Evolutionary conservation across 2,888 invertebrate genomes (phyloP).

Genomic region (Lepidocyrtinus sp.): DNA sequence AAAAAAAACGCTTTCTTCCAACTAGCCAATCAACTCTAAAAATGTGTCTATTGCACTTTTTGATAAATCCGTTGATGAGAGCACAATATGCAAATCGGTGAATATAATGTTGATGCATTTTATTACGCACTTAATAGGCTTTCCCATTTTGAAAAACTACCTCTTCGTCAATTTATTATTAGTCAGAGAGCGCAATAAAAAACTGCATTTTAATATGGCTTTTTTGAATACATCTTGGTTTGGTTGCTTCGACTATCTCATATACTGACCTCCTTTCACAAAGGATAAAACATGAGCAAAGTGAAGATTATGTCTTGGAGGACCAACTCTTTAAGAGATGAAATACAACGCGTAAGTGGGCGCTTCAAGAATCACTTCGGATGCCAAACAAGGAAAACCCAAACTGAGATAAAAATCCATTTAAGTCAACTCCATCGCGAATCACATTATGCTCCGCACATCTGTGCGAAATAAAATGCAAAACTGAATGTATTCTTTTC

Average conservation of each 20-base stretch:
- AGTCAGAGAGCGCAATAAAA: slow-evolving; percentile 27
- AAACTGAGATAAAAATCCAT: slow-evolving; percentile 52
- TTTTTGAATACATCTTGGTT: too few relatives aligned
- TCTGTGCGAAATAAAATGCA: slow-evolving; percentile 5
- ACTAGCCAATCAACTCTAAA: slow-evolving; percentile 7
- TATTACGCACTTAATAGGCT: slow-evolving; percentile 11
- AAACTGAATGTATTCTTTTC: not conserved
- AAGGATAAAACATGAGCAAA: slow-evolving; percentile 5
- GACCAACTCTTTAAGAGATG: not conserved
- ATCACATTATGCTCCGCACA: slow-evolving; percentile 21
- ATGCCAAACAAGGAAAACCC: slow-evolving; percentile 54
- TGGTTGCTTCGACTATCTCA: too few relatives aligned
- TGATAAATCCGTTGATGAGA: too few relatives aligned
- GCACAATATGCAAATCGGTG: not conserved
- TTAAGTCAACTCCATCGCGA: slow-evolving; percentile 43
- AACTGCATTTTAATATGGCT: slow-evolving; percentile 47
- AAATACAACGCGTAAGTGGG: too few relatives aligned
- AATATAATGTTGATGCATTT: not conserved
- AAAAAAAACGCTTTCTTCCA: not conserved
- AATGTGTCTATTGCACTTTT: slow-evolving; percentile 1
- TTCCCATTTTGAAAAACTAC: slow-evolving; percentile 7
- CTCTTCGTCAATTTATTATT: not conserved
- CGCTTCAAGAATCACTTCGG: slow-evolving; percentile 31
- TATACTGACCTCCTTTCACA: slow-evolving; percentile 57
- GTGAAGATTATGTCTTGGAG: not conserved